phyloP scores from a whole-genome alignment of 2,797 vertebrate genomes.

The Phyllotis vaccarum region DNA sequence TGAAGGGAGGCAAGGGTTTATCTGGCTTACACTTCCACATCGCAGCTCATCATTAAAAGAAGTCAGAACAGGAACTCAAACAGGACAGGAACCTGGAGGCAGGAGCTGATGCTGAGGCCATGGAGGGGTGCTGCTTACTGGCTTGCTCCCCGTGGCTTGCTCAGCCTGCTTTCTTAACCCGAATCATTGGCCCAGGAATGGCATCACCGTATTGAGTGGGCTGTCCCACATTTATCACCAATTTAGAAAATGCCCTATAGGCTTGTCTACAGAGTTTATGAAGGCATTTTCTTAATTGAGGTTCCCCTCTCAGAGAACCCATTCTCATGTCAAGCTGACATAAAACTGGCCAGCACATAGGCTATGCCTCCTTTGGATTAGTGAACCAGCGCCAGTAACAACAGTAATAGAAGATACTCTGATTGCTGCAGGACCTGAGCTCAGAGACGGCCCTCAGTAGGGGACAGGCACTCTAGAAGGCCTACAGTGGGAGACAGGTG shows the following conservation, averaged over 20 bases:
- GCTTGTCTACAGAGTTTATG: not conserved
- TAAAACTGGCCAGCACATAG: not conserved
- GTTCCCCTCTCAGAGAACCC: not conserved
- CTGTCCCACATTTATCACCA: not conserved
- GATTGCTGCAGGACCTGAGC: not conserved
- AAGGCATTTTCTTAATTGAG: not conserved
- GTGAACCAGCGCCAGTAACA: not conserved
- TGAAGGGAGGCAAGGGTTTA: not conserved
- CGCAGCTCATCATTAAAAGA: not conserved
- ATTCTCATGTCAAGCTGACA: not conserved
- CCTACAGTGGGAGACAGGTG: not conserved
- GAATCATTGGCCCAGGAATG: not conserved
- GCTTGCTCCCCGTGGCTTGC: not conserved
- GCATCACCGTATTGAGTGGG: not conserved
- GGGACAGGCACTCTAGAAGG: not conserved
- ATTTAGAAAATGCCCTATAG: not conserved
- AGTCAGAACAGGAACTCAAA: not conserved
- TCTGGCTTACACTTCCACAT: not conserved
- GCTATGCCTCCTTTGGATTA: not conserved
- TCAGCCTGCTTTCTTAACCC: not conserved
- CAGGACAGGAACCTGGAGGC: not conserved
- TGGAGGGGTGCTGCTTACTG: not conserved
- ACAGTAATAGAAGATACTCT: not conserved
- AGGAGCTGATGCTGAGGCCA: not conserved
- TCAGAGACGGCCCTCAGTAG: not conserved